Base-by-base conservation (phyloP, 1,140 invertebrate species). In the Laupala kohalensis region DNA sequence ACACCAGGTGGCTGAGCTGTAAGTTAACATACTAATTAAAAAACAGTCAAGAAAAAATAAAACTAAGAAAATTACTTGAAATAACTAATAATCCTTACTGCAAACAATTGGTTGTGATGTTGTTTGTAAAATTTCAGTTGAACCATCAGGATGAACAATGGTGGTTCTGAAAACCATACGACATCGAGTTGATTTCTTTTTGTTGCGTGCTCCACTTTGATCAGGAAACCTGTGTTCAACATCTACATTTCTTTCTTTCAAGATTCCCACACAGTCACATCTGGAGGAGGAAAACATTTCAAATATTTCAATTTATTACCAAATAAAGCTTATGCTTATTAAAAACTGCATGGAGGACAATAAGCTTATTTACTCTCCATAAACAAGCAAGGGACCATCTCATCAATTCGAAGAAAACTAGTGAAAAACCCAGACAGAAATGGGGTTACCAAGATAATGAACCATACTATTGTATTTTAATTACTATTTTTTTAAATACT, bases 191-290 rank as follows among this genome's bases (percentile, higher is more conserved):
- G 94, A 96, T 79, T 96, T 96, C 82, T 97, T 97, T 80, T 96
- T 95, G 75, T 90, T 92, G 70, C 91, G 84, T 28, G 89, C 82
- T 5, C 84, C 83, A 53, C 84, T 78, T 76, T 90, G 88, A 76
- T 93, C 90, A 0, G 91, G 92, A 81, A 92, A 94, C 75, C 95
- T 86, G 78, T 96, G 94, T 80, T 97, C 95, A 27, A 97, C 95
- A 82, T 98, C 95, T 6, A 97, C 95, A 83, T 97, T 97, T 72
- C 96, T 87, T 79, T 98, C 92, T 83, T 97, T 92, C n/a, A 92
- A 67, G 85, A 93, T 93, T 5, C 91, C 91, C 26, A 93, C 91
- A 79, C 91, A 93, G 81, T 93, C 91, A 78, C 91, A 93, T 28
- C 78, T 79, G 66, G 53, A 69, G n/a, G n/a, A n/a, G n/a, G n/a